phyloP scores from a whole-genome alignment of 2,888 invertebrate species.

The Idaea straminata region DNA sequence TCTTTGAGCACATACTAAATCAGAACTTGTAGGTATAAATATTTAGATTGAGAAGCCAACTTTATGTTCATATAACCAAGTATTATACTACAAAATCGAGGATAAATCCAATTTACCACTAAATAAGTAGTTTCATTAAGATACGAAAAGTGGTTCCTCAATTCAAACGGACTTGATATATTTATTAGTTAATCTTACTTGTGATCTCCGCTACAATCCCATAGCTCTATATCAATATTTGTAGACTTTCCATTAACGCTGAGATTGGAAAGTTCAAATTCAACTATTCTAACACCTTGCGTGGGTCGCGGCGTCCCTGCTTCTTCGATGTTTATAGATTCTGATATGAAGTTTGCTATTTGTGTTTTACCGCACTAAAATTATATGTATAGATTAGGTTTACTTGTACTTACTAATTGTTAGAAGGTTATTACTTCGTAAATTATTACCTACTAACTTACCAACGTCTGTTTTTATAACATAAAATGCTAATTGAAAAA shows the following conservation, averaged over 20 bases:
- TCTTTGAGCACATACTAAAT: no score
- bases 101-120: no score
- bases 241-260: constrained; percentile 78
- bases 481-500: no score
- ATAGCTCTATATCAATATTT: constrained; percentile 86
- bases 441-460: neutral
- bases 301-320: constrained; percentile 83
- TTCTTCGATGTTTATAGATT: constrained; percentile 82
- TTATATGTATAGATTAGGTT: constrained; percentile 16
- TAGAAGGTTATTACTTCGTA: neutral
- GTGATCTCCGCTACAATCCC: constrained; percentile 89
- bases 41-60: no score
- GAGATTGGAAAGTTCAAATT: constrained; percentile 85
- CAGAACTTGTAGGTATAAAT: no score
- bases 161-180: neutral
- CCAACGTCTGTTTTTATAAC: constrained; percentile 5
- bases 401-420: neutral
- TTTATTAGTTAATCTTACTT: constrained; percentile 68
- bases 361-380: constrained; percentile 86
- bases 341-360: constrained; percentile 86
- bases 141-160: no score
- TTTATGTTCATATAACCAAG: no score
- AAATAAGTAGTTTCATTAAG: no score
- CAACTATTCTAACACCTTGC: constrained; percentile 87
- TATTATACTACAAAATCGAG: no score